Base-by-base conservation (phyloP, 2,888 invertebrate species). In the Luperina nickerlii region DNA sequence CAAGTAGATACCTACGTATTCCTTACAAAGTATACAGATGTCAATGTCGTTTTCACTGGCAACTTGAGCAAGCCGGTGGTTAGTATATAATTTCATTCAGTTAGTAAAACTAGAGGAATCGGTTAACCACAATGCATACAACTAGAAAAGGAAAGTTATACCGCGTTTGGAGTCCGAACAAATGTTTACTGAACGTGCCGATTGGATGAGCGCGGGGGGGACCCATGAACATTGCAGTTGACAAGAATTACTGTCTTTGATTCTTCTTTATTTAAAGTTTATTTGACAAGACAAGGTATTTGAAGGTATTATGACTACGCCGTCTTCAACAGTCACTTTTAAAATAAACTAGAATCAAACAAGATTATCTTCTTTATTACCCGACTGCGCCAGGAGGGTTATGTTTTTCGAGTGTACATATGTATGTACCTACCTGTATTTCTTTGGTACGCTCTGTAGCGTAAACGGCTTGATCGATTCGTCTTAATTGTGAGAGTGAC, bases 131-230 rank as follows among this genome's bases (percentile, higher is more conserved):
- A 95, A 94, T 93, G 92, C 92, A 93, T 93, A 94, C 93, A 94
- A 93, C 92, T 94, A 95, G 95, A 95, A 96, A 96, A 94, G 95
- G 96, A 96, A 96, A 96, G 96, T 95, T 91, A 90, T 87, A 81
- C 88, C 78, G 84, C 81, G 87, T 88, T 87, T 89, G 89, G 83
- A 88, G 87, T 85, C 80, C 89, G 91, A 90, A 90, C 93, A 94
- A 95, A 95, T 95, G 93, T 96, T 96, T 95, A 92, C 91, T 86
- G 93, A 94, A 95, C 95, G 95, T 94, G 96, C 89, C 88, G 85
- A 85, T 88, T 83, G 66, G 81, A 82, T 80, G 74, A 82, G 76
- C 79, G 79, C 78, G 79, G 69, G 38, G 69, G 38, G 48, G 79
- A 82, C 66, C 67, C 86, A 85, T 84, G 71, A 78, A 85, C 84